Conservation (phyloP, 2,888 invertebrate species). For the Lepetodrilus schrolli region DNA sequence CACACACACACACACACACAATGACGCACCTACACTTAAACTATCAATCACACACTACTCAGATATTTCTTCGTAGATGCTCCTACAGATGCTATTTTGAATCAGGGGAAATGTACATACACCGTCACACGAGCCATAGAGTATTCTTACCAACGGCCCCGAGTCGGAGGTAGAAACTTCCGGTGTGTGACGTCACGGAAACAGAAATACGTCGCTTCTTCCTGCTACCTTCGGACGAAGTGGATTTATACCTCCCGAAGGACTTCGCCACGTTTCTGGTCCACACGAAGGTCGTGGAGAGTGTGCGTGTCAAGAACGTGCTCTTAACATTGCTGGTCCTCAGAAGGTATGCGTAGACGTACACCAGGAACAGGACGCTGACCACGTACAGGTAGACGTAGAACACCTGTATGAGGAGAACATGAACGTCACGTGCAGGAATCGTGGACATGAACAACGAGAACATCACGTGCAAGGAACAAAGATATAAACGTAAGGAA, state of each 20-base stretch:
- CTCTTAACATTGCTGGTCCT: conserved; percentile 41
- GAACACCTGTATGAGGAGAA: too few species aligned
- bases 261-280: conserved; percentile 36
- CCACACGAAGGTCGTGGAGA: conserved; percentile 38
- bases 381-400: conserved; percentile 56
- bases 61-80: too few species aligned
- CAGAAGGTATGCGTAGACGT: conserved; percentile 52
- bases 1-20: not conserved
- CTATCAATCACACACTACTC: too few species aligned
- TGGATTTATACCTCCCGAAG: conserved; percentile 7
- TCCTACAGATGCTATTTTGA: too few species aligned
- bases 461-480: too few species aligned
- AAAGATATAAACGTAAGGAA: too few species aligned
- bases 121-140: too few species aligned
- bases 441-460: too few species aligned
- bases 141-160: conserved; percentile 56
- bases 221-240: not conserved
- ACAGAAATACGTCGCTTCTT: conserved; percentile 42
- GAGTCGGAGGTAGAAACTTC: conserved; percentile 55
- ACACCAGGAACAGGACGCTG: conserved; percentile 53
- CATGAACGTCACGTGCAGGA: too few species aligned
- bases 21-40: not conserved
- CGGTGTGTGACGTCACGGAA: conserved; percentile 47
- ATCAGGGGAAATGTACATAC: too few species aligned
- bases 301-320: conserved; percentile 34